phyloP scores from a whole-genome alignment of 2,797 vertebrate genomes.

The Enteromius mattozi region DNA sequence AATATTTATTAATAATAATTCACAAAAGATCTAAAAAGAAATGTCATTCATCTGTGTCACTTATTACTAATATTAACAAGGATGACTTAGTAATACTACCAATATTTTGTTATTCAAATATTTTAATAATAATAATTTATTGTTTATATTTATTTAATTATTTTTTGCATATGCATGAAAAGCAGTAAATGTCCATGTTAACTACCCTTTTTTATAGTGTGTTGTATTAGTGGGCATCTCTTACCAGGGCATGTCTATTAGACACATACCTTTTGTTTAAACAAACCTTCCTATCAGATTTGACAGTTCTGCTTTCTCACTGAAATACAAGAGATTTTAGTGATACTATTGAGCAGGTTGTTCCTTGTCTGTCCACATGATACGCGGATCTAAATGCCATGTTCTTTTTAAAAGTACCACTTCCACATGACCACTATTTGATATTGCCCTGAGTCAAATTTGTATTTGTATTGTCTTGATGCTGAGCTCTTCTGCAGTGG shows the following conservation, averaged over 20 bases:
- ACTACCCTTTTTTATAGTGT: not conserved
- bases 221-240: not conserved
- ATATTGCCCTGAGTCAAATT: not conserved
- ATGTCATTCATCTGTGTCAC: not conserved
- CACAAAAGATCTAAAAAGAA: not conserved
- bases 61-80: not conserved
- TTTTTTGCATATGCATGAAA: not conserved
- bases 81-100: too few species aligned
- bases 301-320: not conserved
- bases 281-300: not conserved
- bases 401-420: slow-evolving; percentile 7
- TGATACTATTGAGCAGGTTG: not conserved
- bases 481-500: not conserved
- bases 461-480: not conserved
- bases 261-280: not conserved
- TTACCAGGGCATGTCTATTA: not conserved
- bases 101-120: too few species aligned
- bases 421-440: not conserved
- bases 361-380: not conserved
- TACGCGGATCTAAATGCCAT: not conserved
- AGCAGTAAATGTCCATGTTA: not conserved
- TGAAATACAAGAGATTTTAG: not conserved
- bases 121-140: not conserved
- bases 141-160: not conserved
- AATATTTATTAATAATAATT: not conserved